Evolutionary conservation across 2,113 vertebrate genomes (phyloP).

Genomic region (Microtus ochrogaster): DNA sequence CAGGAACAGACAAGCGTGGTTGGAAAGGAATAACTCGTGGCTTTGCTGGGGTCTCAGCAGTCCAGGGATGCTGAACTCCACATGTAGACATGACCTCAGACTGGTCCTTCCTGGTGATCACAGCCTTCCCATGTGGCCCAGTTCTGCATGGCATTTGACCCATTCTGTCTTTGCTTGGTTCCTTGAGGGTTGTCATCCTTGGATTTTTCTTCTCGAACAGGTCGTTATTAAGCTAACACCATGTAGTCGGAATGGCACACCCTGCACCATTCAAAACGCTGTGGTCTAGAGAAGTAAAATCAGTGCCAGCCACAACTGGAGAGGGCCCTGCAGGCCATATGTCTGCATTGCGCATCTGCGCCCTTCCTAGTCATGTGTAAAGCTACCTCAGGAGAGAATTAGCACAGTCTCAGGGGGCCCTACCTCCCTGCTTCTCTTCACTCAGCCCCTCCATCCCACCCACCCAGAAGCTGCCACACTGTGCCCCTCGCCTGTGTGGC

Average conservation of each 20-base stretch:
- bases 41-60: not conserved
- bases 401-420: fast-evolving
- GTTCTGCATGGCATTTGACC: not conserved
- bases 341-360: fast-evolving
- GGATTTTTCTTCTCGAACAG: not conserved
- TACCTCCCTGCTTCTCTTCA: not conserved
- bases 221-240: not conserved
- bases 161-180: not conserved
- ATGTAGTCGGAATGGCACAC: not conserved
- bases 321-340: fast-evolving
- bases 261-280: not conserved
- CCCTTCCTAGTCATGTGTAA: not conserved
- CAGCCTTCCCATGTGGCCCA: not conserved
- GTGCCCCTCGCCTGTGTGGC: not conserved
- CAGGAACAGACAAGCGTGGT: too few relatives aligned
- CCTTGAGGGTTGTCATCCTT: not conserved
- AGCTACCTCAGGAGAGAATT: not conserved
- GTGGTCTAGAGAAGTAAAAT: not conserved
- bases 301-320: not conserved
- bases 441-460: not conserved
- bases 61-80: not conserved
- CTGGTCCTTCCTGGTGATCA: not conserved
- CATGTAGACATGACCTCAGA: too few relatives aligned
- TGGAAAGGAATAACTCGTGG: not conserved
- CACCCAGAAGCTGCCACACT: not conserved